Percentiles rank a stretch among this genome's conserved stretches.
Conservation (phyloP, 2,113 vertebrate genomes). For the Chrysemys picta region DNA sequence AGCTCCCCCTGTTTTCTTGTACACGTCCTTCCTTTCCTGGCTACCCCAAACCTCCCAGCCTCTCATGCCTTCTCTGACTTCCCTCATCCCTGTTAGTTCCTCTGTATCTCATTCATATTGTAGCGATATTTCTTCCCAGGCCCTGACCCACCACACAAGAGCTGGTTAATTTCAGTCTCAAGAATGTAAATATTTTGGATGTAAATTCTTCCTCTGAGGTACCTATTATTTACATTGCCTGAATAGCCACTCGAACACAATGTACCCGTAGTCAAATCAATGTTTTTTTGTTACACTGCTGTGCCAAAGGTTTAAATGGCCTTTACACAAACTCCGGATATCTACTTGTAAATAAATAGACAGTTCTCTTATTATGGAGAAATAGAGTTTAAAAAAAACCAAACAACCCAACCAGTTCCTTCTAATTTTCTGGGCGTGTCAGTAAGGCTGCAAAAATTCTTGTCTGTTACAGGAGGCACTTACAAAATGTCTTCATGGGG, state of each 20-base stretch:
- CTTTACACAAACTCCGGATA: constrained; percentile 57
- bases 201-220: constrained; percentile 41
- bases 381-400: not conserved
- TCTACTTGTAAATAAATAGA: constrained; percentile 43
- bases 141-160: not conserved
- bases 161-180: not conserved
- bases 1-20: too few species aligned
- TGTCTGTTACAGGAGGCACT: not conserved
- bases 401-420: rapidly evolving
- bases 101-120: not conserved
- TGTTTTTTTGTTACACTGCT: constrained; percentile 12
- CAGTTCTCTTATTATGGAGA: not conserved
- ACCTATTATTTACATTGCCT: constrained; percentile 5
- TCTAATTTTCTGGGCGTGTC: not conserved
- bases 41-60: too few species aligned
- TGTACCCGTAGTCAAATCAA: not conserved
- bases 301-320: not conserved
- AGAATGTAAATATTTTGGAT: constrained; percentile 19
- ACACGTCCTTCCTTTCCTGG: too few species aligned
- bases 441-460: not conserved
- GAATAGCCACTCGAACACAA: not conserved
- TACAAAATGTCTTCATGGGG: not conserved
- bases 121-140: not conserved
- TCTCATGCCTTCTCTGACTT: too few species aligned
- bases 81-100: not conserved